Conservation (phyloP, 2,797 vertebrate genomes). For the Enteromius radiatus region DNA sequence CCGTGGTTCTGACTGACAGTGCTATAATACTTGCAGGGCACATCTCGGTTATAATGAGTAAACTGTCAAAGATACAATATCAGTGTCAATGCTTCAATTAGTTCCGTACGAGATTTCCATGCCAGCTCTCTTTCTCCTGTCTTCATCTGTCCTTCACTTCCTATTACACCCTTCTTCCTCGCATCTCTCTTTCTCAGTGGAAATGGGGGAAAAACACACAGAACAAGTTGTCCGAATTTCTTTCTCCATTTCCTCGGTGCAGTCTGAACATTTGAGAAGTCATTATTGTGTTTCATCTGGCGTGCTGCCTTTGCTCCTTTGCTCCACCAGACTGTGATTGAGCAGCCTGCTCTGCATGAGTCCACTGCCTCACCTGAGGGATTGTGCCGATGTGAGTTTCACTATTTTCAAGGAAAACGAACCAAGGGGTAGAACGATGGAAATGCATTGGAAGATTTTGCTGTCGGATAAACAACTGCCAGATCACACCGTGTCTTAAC, state of each 20-base stretch:
- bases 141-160: constrained; percentile 22
- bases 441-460: background rate
- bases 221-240: constrained; percentile 35
- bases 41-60: constrained; percentile 28
- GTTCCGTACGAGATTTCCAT: constrained; percentile 12
- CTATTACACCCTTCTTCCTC: constrained; percentile 13
- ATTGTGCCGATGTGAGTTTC: background rate
- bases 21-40: constrained; percentile 21
- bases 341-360: constrained; percentile 52
- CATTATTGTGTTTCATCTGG: constrained; percentile 52
- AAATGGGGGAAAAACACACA: constrained; percentile 7
- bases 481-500: background rate
- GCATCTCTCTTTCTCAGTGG: constrained; percentile 3
- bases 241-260: constrained; percentile 33
- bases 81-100: constrained; percentile 34
- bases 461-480: background rate
- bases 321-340: constrained; percentile 53
- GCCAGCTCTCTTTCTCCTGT: constrained; percentile 1
- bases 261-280: constrained; percentile 39
- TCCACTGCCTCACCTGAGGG: constrained; percentile 28
- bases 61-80: constrained; percentile 27
- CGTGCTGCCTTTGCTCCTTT: constrained; percentile 33
- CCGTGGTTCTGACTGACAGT: constrained; percentile 17
- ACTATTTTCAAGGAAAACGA: constrained; percentile 30
- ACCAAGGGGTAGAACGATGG: background rate